These are phyloP conservation scores for Anaspis maculata DNA, from an alignment of 2,888 invertebrate genomes.

Conservation along the genomic window DNA sequence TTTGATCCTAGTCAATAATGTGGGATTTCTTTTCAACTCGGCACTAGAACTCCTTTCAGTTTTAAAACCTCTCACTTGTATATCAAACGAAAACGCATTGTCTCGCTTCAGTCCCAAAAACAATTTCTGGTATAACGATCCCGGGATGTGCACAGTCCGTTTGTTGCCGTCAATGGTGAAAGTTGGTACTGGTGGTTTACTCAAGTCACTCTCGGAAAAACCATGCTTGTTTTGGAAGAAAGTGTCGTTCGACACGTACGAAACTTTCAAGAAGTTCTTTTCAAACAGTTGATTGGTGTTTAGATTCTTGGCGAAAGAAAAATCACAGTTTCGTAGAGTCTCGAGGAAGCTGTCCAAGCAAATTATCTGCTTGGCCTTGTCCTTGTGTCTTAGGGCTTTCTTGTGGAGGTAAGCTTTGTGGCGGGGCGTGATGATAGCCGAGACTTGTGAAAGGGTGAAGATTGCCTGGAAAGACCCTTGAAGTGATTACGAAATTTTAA, in stretches of 20 bases:
- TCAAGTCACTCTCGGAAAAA: slow-evolving; percentile 30
- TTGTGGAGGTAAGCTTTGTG: slow-evolving; percentile 37
- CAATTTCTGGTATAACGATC: slow-evolving; percentile 32
- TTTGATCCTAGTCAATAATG: slow-evolving; percentile 58
- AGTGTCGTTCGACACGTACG: slow-evolving; percentile 38
- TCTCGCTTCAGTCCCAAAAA: slow-evolving; percentile 26
- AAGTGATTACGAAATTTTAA: slow-evolving; percentile 12
- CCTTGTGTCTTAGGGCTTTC: slow-evolving; percentile 28
- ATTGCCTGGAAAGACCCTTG: slow-evolving; percentile 35
- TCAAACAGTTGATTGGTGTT: slow-evolving; percentile 31
- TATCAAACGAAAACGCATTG: slow-evolving; percentile 35
- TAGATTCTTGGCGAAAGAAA: slow-evolving; percentile 34
- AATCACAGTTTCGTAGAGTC: slow-evolving; percentile 39
- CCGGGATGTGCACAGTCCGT: slow-evolving; percentile 25
- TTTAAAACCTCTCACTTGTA: slow-evolving; percentile 69
- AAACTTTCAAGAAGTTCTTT: slow-evolving; percentile 33
- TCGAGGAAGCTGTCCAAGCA: slow-evolving; percentile 44
- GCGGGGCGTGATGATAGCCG: slow-evolving; percentile 39
- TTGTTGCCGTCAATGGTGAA: slow-evolving; percentile 26
- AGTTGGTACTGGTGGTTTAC: slow-evolving; percentile 28
- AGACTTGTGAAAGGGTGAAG: slow-evolving; percentile 41
- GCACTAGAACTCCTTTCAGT: slow-evolving; percentile 65
- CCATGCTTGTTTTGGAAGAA: slow-evolving; percentile 45
- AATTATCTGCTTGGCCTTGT: slow-evolving; percentile 29
- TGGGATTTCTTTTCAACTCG: slow-evolving; percentile 64